These are phyloP conservation scores for Passer domesticus DNA, from an alignment of 2,113 vertebrate genomes.

Conservation along the genomic window DNA sequence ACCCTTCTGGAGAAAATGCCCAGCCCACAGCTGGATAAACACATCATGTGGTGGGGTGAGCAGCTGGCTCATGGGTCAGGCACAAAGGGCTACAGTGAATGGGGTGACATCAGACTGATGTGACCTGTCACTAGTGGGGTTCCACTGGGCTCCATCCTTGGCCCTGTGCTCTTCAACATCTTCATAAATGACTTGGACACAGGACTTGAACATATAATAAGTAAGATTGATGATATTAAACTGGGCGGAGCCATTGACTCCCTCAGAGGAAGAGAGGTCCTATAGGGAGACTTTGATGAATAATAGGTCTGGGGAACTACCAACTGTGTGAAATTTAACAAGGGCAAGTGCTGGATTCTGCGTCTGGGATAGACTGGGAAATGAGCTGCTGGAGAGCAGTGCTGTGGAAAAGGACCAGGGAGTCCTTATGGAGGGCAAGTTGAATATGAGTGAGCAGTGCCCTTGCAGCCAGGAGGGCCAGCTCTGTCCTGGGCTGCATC, in stretches of 20 bases:
- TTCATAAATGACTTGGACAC: not conserved
- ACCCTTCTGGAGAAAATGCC: not conserved
- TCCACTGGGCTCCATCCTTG: rapidly evolving
- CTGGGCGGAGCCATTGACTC: not conserved
- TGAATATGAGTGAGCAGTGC: not conserved
- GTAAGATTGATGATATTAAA: not conserved
- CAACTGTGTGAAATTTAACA: not conserved
- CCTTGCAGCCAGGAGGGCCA: not conserved
- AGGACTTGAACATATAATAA: not conserved
- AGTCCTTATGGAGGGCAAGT: not conserved
- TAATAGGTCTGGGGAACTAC: too few species aligned
- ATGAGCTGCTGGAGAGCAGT: not conserved
- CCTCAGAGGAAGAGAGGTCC: not conserved
- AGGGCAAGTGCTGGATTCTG: not conserved
- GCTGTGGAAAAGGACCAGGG: rapidly evolving
- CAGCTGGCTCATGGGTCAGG: not conserved
- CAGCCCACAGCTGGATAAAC: not conserved
- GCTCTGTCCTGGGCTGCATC: rapidly evolving
- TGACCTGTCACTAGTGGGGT: not conserved
- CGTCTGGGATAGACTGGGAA: not conserved
- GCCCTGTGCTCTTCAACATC: not conserved
- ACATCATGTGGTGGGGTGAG: not conserved
- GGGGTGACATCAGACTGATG: not conserved
- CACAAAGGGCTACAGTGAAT: not conserved
- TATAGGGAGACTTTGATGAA: not conserved